Conservation (phyloP, 2,113 vertebrate species). For the Emydocephalus ijimae region DNA sequence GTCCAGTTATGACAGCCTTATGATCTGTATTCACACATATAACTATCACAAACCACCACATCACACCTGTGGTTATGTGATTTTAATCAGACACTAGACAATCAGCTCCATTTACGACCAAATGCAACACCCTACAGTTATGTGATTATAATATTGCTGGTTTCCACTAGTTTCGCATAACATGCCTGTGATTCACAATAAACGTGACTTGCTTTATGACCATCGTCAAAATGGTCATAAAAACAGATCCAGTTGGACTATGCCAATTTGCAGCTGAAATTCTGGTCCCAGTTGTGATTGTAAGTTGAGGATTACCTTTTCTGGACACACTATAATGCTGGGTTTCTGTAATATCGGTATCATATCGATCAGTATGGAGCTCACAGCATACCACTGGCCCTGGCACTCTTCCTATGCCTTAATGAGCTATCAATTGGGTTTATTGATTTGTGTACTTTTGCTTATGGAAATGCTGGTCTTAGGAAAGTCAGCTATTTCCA, state of each 20-base stretch:
- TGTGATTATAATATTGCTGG: not conserved
- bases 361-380: not conserved
- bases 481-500: not conserved
- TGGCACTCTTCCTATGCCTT: not conserved
- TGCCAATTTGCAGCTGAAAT: not conserved
- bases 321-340: not conserved
- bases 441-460: not conserved
- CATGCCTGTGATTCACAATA: not conserved
- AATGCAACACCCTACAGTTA: not conserved
- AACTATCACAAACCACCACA: not conserved
- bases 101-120: not conserved
- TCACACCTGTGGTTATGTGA: too few species aligned
- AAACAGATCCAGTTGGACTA: not conserved
- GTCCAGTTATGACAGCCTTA: not conserved
- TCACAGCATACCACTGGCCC: not conserved
- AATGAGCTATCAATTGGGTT: not conserved
- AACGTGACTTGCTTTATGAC: not conserved
- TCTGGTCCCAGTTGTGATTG: not conserved
- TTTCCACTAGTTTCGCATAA: not conserved
- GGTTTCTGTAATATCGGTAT: not conserved
- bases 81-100: too few species aligned
- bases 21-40: not conserved
- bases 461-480: not conserved
- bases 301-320: not conserved
- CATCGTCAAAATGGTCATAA: not conserved